phyloP scores from a whole-genome alignment of 2,113 vertebrate genomes.

The Barnardius zonarius region DNA sequence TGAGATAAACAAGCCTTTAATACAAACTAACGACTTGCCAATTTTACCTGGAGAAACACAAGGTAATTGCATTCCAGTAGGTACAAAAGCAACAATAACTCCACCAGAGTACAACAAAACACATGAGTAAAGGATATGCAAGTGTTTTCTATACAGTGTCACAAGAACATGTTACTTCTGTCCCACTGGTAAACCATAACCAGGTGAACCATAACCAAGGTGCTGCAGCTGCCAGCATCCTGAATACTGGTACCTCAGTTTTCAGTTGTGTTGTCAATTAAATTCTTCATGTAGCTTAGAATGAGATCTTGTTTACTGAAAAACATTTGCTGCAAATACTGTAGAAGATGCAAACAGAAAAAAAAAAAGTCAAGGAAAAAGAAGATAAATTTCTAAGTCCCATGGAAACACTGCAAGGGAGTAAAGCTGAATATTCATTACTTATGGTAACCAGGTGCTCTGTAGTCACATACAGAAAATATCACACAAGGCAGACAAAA shows the following conservation, averaged over 20 bases:
- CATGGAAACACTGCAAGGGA: background rate
- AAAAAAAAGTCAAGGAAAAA: background rate
- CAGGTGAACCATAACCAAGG: background rate
- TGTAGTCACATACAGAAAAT: background rate
- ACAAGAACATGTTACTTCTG: background rate
- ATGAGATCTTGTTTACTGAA: background rate
- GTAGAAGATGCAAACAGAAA: background rate
- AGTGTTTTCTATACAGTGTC: background rate
- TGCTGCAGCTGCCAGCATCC: background rate
- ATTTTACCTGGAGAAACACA: background rate
- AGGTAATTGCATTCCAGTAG: background rate
- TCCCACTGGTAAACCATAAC: background rate
- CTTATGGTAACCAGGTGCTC: background rate
- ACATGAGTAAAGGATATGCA: background rate
- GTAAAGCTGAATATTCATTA: background rate
- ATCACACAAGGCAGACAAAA: background rate
- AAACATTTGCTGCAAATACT: rapidly evolving
- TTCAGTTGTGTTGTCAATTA: background rate
- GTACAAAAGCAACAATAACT: background rate
- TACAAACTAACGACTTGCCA: background rate
- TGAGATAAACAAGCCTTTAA: background rate
- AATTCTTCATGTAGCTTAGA: background rate
- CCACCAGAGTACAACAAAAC: background rate
- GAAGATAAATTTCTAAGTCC: background rate
- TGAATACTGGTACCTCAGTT: background rate